Conservation (phyloP, 2,113 vertebrate genomes). For the Pangasianodon hypophthalmus region DNA sequence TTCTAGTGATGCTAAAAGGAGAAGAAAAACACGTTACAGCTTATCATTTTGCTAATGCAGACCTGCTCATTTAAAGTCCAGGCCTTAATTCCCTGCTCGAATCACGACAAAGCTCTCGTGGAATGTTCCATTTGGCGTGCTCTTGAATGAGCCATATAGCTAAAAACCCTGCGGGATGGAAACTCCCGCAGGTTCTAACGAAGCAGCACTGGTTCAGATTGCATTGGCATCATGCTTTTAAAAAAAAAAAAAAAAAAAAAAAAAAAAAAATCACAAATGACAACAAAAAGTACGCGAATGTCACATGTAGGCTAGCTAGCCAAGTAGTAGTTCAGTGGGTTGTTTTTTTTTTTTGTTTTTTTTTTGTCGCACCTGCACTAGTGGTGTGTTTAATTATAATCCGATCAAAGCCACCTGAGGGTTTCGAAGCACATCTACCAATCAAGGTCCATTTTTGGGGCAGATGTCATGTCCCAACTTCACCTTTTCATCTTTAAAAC, state of each 20-base stretch:
- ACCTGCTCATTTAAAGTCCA: constrained; percentile 14
- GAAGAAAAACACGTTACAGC: neutral
- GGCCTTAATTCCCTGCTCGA: constrained; percentile 3
- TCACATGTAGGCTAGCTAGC: constrained; percentile 13
- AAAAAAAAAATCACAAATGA: neutral
- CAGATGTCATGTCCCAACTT: neutral
- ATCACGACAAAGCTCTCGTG: constrained; percentile 12
- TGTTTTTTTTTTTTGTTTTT: neutral
- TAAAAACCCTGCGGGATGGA: constrained; percentile 4
- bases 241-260: neutral
- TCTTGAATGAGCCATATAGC: constrained; percentile 30
- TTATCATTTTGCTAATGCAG: constrained; percentile 6
- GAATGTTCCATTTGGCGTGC: constrained; percentile 56
- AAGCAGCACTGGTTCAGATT: constrained; percentile 30
- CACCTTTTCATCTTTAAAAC: neutral
- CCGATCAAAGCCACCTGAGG: constrained; percentile 51
- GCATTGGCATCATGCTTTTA: constrained; percentile 42
- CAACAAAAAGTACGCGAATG: neutral
- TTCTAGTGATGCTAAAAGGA: neutral
- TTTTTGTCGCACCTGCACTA: neutral
- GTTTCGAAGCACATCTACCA: constrained; percentile 22
- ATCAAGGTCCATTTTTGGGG: neutral
- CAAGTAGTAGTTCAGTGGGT: neutral
- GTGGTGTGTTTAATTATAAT: neutral
- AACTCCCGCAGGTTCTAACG: neutral